Evolutionary conservation across 1,140 invertebrate genomes (phyloP).

Genomic region (Olivierus martensii): DNA sequence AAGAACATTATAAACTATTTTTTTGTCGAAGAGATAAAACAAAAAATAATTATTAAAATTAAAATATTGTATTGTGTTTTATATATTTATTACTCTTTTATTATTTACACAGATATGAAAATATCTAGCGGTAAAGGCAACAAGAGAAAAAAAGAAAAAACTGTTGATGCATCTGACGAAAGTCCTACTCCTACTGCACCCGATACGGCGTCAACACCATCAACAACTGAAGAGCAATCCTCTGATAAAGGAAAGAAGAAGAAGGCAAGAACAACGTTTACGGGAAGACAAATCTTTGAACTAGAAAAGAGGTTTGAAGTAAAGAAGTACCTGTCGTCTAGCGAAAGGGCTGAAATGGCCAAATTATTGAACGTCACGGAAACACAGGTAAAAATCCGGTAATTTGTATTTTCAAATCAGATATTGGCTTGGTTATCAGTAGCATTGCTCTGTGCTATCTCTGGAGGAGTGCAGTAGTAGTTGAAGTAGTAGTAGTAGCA

Average conservation of each 20-base stretch:
- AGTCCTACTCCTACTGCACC: neutral
- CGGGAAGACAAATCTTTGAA: constrained; percentile 89
- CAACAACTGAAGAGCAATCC: constrained; percentile 5
- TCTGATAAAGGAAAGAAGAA: constrained; percentile 46
- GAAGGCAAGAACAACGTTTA: constrained; percentile 92
- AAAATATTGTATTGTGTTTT: no score
- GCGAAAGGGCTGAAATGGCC: constrained; percentile 90
- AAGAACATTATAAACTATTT: no score
- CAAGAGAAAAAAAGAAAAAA: constrained; percentile 11
- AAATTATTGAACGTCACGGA: constrained; percentile 85
- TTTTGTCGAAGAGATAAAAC: no score
- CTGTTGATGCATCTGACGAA: neutral
- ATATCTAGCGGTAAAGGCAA: neutral
- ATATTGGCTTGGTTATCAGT: no score
- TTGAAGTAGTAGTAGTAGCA: no score
- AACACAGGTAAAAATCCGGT: constrained; percentile 58
- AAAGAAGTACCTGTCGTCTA: constrained; percentile 93
- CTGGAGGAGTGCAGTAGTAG: no score
- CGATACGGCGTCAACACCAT: neutral
- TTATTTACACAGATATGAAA: neutral
- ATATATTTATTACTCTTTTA: no score
- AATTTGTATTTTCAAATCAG: no score
- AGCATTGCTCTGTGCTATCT: no score
- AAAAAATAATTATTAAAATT: no score
- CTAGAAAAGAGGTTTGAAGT: constrained; percentile 89